phyloP scores from a whole-genome alignment of 2,113 vertebrate species.

The Trichomycterus rosablanca region DNA sequence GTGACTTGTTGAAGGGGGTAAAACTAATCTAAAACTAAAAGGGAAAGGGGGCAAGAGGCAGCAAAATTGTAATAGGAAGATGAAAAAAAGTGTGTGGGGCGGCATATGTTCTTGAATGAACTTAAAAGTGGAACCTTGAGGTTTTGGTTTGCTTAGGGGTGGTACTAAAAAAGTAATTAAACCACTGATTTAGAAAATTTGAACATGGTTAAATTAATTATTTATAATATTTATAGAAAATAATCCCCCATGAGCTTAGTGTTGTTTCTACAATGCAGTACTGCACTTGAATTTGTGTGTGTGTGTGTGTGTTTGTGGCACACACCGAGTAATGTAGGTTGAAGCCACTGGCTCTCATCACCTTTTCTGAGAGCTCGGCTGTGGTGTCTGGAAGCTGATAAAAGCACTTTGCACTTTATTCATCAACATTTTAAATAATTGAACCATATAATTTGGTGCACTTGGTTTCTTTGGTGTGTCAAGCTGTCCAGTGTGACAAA shows the following conservation, averaged over 20 bases:
- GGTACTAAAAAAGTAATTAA: no score
- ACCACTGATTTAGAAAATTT: no score
- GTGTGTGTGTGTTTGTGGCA: background rate
- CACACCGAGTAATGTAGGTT: slow-evolving; percentile 1
- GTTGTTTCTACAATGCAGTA: background rate
- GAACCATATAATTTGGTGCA: no score
- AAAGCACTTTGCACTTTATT: background rate
- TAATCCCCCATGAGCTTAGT: background rate
- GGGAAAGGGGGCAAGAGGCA: no score
- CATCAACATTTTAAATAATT: slow-evolving; percentile 16
- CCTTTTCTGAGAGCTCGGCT: background rate
- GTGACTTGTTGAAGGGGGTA: no score
- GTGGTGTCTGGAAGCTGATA: background rate
- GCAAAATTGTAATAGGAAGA: no score
- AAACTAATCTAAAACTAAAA: no score
- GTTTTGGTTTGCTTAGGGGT: no score
- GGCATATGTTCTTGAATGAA: no score
- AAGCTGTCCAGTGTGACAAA: slow-evolving; percentile 6
- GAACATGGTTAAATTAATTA: no score
- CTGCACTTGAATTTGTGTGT: background rate
- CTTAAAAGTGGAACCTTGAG: no score
- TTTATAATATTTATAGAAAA: background rate
- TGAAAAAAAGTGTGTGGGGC: no score
- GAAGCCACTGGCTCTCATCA: slow-evolving; percentile 16
- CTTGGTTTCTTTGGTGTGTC: slow-evolving; percentile 8